Conservation (phyloP, 2,113 vertebrate species). For the Xiphophorus couchianus region DNA sequence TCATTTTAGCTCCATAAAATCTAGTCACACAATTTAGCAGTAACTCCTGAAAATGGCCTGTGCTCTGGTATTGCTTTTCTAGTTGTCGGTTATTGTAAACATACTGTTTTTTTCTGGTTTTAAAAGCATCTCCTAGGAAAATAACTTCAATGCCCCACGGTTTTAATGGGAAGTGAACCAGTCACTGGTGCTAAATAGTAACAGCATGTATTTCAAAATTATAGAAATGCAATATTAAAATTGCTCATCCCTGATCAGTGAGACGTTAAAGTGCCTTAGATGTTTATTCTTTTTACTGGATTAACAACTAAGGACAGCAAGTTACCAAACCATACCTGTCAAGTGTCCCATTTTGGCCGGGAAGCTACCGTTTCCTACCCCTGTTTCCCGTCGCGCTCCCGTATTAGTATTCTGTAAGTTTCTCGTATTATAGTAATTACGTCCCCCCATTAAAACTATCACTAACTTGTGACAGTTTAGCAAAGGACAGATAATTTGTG, state of each 20-base stretch:
- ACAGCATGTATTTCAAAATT: neutral
- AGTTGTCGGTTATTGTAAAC: neutral
- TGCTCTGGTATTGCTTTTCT: neutral
- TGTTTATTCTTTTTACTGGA: neutral
- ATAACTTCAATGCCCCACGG: neutral
- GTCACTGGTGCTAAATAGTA: neutral
- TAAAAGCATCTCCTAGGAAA: neutral
- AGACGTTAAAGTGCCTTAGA: neutral
- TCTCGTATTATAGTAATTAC: too few relatives aligned
- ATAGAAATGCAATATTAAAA: constrained; percentile 2
- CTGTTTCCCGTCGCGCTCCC: too few relatives aligned
- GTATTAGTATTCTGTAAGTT: too few relatives aligned
- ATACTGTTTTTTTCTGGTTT: neutral
- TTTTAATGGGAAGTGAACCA: neutral
- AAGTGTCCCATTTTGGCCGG: too few relatives aligned
- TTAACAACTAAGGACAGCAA: neutral
- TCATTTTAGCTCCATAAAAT: neutral
- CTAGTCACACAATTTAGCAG: neutral
- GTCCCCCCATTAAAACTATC: too few relatives aligned
- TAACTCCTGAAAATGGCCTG: constrained; percentile 1
- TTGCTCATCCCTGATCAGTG: constrained; percentile 7
- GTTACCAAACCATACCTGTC: neutral
- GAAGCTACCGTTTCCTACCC: too few relatives aligned
- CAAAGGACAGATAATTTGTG: too few relatives aligned
- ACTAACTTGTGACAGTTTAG: too few relatives aligned